Percentiles rank a stretch among this genome's conserved stretches.
These are phyloP conservation scores for Mesitornis unicolor DNA, from an alignment of 2,113 vertebrate genomes.

Conservation along the genomic window DNA sequence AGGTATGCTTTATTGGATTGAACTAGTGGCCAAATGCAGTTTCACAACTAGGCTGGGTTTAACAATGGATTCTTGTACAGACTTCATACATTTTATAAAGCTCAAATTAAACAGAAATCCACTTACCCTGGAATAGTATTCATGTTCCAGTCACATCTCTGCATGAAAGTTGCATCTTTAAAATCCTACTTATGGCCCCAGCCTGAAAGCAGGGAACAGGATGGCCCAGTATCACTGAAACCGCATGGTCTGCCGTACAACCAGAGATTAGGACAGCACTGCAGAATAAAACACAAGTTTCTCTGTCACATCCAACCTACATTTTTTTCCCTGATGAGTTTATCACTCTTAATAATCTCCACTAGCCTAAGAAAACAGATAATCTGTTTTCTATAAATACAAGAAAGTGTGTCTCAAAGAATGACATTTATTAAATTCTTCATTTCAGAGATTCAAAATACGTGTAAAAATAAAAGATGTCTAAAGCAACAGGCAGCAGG, in stretches of 20 bases:
- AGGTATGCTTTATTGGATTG: neutral
- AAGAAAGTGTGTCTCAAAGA: neutral
- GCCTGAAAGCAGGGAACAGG: neutral
- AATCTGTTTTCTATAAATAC: constrained; percentile 4
- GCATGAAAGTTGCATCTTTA: neutral
- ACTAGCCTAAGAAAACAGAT: neutral
- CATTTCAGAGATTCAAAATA: neutral
- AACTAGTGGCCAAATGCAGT: neutral
- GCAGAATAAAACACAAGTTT: neutral
- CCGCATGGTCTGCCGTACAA: neutral
- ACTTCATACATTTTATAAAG: neutral
- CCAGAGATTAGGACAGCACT: neutral
- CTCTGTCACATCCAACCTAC: constrained; percentile 14
- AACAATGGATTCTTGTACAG: neutral
- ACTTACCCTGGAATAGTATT: neutral
- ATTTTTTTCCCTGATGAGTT: constrained; percentile 41
- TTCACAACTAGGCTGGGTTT: neutral
- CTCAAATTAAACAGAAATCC: neutral
- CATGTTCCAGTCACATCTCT: neutral
- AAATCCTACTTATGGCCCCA: neutral
- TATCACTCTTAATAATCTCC: neutral
- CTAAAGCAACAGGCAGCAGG: neutral
- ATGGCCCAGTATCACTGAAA: neutral
- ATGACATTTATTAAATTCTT: neutral
- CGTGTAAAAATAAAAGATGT: neutral